phyloP scores from a whole-genome alignment of 2,113 vertebrate genomes.

The Caranx ignobilis region DNA sequence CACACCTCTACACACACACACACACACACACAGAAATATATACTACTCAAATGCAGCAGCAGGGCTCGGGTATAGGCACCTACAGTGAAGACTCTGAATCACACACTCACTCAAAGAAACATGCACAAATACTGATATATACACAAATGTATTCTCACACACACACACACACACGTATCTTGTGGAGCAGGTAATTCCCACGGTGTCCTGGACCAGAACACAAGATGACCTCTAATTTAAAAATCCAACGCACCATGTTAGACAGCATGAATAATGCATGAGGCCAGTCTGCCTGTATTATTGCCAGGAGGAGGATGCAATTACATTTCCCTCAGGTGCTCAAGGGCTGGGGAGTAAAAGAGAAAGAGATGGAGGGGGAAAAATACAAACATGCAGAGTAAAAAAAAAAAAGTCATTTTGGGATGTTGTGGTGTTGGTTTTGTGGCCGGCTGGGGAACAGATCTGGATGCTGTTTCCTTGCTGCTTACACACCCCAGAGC shows the following conservation, averaged over 20 bases:
- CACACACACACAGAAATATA: not conserved
- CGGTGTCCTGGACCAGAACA: conserved; percentile 48
- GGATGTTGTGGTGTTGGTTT: conserved; percentile 28
- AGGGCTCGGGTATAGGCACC: not conserved
- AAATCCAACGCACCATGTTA: conserved; percentile 66
- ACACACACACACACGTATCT: not conserved
- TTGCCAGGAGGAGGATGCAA: conserved; percentile 73
- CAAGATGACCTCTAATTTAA: conserved; percentile 81
- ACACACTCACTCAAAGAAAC: not conserved
- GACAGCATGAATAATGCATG: conserved; percentile 79
- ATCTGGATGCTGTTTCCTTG: conserved; percentile 25
- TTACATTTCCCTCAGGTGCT: conserved; percentile 76
- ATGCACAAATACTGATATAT: not conserved
- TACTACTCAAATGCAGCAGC: not conserved
- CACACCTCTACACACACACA: not conserved
- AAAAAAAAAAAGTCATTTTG: not conserved
- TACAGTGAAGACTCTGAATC: not conserved
- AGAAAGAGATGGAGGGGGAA: not conserved
- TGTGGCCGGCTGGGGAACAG: conserved; percentile 17
- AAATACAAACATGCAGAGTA: not conserved
- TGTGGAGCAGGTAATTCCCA: conserved; percentile 57
- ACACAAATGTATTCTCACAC: no score
- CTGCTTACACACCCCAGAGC: not conserved
- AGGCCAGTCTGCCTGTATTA: conserved; percentile 69
- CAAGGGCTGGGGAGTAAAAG: conserved; percentile 32